Evolutionary conservation across 2,797 vertebrate species (phyloP).

Genomic region (Eidolon dupreanum): DNA sequence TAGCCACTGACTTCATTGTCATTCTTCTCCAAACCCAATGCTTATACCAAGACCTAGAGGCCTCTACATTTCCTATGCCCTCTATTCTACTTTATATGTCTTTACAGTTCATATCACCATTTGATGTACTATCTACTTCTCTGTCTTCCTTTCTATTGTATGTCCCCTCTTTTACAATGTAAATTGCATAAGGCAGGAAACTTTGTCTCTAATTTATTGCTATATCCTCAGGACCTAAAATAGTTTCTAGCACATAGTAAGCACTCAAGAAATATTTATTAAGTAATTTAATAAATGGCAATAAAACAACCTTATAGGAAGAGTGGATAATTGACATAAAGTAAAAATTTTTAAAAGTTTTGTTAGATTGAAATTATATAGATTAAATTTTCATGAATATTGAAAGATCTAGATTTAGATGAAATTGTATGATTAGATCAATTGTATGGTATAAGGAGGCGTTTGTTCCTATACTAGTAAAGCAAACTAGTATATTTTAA

Average conservation of each 20-base stretch:
- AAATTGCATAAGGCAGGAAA: not conserved
- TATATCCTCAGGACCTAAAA: not conserved
- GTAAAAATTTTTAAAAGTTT: not conserved
- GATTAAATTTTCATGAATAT: not conserved
- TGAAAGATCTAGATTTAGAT: not conserved
- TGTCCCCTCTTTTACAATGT: not conserved
- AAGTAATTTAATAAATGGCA: not conserved
- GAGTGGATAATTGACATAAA: not conserved
- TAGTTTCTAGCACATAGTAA: not conserved
- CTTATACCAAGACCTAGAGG: not conserved
- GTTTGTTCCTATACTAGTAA: not conserved
- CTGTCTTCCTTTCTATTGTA: not conserved
- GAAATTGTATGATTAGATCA: not conserved
- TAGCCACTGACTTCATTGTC: not conserved
- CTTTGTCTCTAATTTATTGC: not conserved
- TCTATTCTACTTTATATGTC: not conserved
- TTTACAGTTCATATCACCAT: not conserved
- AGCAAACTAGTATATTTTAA: slow-evolving; percentile 2
- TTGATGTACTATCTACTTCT: not conserved
- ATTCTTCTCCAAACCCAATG: not conserved
- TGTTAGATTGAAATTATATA: not conserved
- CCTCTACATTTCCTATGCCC: fast-evolving
- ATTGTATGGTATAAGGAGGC: not conserved
- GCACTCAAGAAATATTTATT: not conserved
- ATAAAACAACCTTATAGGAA: not conserved